Evolutionary conservation across 2,113 vertebrate species (phyloP).

Genomic region (Pygoscelis antarcticus): DNA sequence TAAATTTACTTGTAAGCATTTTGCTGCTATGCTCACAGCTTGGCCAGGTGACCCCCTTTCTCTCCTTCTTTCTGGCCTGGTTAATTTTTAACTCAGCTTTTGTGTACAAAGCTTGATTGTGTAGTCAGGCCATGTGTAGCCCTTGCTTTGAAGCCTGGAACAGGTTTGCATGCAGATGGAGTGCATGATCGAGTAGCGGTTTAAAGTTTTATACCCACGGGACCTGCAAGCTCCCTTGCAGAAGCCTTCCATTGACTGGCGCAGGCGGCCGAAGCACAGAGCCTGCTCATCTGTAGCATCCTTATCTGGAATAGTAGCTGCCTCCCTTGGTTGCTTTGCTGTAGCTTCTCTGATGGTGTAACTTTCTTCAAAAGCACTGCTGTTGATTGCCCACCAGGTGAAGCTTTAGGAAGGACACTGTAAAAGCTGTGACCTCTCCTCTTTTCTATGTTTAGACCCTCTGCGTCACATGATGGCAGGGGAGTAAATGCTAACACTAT

Average conservation of each 20-base stretch:
- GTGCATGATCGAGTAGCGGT: not conserved
- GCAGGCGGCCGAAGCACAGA: not conserved
- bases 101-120: constrained; percentile 9
- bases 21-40: not conserved
- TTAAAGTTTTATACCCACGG: not conserved
- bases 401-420: not conserved
- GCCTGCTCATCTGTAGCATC: not conserved
- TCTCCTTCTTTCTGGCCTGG: not conserved
- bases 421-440: not conserved
- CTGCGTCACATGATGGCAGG: not conserved
- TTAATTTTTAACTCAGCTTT: constrained; percentile 32
- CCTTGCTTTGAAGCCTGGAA: not conserved
- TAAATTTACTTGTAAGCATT: not conserved
- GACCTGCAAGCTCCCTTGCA: not conserved
- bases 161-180: constrained; percentile 2
- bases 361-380: not conserved
- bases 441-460: not conserved
- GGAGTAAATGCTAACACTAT: not conserved
- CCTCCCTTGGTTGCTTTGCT: not conserved
- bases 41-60: constrained; percentile 30
- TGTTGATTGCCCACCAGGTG: not conserved
- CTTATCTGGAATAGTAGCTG: not conserved
- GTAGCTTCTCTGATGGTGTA: not conserved
- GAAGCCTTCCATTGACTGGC: not conserved
- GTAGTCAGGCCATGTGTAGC: not conserved